Evolutionary conservation across 1,140 invertebrate genomes (phyloP).

Genomic region (Whitmania pigra): DNA sequence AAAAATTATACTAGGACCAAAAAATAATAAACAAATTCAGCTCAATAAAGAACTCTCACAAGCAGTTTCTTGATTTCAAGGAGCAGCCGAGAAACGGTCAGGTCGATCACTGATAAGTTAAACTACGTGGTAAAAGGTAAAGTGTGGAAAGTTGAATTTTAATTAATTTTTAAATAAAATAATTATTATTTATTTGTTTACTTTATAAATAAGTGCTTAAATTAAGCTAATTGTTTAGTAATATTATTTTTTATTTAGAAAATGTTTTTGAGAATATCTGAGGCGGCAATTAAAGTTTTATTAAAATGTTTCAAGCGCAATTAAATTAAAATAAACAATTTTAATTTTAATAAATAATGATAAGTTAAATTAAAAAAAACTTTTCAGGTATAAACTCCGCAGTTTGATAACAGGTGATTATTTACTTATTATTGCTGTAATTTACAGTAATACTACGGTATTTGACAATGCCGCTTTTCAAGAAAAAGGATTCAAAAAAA

Average conservation of each 20-base stretch:
- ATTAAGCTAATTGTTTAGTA: background rate
- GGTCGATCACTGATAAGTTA: no score
- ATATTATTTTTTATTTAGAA: background rate
- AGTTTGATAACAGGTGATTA: background rate
- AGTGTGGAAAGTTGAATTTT: background rate
- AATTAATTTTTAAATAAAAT: background rate
- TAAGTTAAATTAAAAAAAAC: background rate
- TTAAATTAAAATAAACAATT: background rate
- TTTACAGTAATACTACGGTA: no score
- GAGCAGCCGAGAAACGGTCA: no score
- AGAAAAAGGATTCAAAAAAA: no score
- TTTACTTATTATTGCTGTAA: no score
- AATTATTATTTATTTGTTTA: background rate
- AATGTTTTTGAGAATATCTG: background rate
- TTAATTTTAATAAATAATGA: background rate
- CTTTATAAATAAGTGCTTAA: background rate
- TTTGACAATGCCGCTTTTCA: no score
- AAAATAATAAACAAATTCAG: background rate
- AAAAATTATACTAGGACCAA: background rate
- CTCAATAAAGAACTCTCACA: background rate
- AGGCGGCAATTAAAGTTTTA: background rate
- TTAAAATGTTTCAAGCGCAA: background rate
- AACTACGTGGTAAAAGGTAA: constrained; percentile 12
- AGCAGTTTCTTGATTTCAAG: background rate
- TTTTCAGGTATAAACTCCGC: background rate